Evolutionary conservation across 2,888 invertebrate species (phyloP).

Genomic region (Tachystola acroxantha): DNA sequence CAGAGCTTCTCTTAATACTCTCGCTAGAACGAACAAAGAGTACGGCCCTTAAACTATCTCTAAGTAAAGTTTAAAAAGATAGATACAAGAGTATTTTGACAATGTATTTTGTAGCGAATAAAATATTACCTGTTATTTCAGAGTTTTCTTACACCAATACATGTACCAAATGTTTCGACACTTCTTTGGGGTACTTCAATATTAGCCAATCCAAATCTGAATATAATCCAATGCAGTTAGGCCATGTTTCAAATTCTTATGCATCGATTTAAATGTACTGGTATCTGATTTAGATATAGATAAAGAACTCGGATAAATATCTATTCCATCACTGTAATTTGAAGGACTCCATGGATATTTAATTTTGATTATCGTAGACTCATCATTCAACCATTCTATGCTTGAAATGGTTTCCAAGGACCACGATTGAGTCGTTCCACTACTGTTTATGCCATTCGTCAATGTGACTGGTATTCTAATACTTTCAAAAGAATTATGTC

Average conservation of each 20-base stretch:
- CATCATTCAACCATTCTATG: background rate
- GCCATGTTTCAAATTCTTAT: slow-evolving; percentile 5
- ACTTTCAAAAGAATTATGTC: background rate
- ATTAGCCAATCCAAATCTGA: slow-evolving; percentile 19
- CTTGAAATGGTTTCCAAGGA: slow-evolving; percentile 32
- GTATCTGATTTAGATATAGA: background rate
- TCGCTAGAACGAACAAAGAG: no score
- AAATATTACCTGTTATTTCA: no score
- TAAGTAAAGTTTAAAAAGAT: no score
- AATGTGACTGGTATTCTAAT: no score
- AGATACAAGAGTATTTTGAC: no score
- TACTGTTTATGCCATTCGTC: background rate
- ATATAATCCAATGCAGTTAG: slow-evolving; percentile 20
- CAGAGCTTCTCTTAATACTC: no score
- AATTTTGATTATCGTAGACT: slow-evolving; percentile 16
- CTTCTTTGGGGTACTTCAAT: slow-evolving; percentile 11
- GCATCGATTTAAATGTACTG: background rate
- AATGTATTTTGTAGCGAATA: slow-evolving; percentile 32
- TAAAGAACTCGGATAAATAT: slow-evolving; percentile 21
- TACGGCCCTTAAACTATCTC: no score
- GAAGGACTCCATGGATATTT: slow-evolving; percentile 39
- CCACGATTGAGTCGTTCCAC: slow-evolving; percentile 26
- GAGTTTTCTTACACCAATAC: slow-evolving; percentile 22
- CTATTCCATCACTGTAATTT: slow-evolving; percentile 22
- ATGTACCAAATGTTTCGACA: background rate